Evolutionary conservation across 2,888 invertebrate species (phyloP), one percentile per base, ranked within the genome.

Genomic region (Ophonus ardosiacus): DNA sequence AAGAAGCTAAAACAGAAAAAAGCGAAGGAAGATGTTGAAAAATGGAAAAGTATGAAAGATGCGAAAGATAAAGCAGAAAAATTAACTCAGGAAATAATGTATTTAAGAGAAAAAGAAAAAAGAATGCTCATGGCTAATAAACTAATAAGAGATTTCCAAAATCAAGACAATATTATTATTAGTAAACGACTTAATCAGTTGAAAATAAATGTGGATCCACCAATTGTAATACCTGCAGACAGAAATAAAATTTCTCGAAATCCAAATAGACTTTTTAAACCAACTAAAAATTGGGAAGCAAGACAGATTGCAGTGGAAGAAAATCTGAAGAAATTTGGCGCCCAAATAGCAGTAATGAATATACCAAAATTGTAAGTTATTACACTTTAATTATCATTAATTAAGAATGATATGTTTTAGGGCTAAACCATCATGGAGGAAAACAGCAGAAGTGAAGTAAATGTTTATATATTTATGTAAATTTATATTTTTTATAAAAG

Each of bases 251-350:
- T 51, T 0, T 57, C 84, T n/a, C 88, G 90, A 86, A 90, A 91
- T 88, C 90, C 90, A 8, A 84, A 88, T 5, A 87, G 91, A 85
- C 17, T 91, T 13, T 87, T 90, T 10, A 88, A 89, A 87, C 90
- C 91, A 1, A 91, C 91, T 0, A 88, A 89, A 83, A 90, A 90
- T 85, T 91, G 91, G 91, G 87, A 89, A 68, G 76, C 74, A 38
- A 56, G 79, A 24, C 38, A 74, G 10, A 68, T 83, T 17, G 40
- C 56, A 15, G 24, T 4, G 38, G 61, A 85, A 88, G 87, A 85
- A 80, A 87, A 68, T 81, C 7, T 71, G 7, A 85, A 85, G 7
- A 86, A 61, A 5, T 63, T 63, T 21, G 51, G 74, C 10, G 81
- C 83, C 18, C 68, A 85, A 61, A 63, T 86, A 57, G 63, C 76